Conservation (phyloP, 2,888 invertebrate species). For the Acronicta alni region DNA sequence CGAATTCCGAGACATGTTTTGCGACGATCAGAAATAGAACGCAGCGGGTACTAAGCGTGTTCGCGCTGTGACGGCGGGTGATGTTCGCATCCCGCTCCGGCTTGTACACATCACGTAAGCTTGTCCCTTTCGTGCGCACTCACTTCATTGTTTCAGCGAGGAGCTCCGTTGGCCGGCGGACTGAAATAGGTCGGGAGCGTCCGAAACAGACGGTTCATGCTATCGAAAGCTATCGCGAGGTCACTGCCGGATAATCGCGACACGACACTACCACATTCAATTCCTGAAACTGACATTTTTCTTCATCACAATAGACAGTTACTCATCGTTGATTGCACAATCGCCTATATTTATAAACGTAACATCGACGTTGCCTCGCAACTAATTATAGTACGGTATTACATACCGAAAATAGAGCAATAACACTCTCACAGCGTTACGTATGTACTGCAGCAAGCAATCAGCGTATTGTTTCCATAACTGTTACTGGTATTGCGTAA, state of each 20-base stretch:
- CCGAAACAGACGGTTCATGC: constrained; percentile 84
- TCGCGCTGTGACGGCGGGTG: constrained; percentile 83
- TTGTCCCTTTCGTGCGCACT: constrained; percentile 81
- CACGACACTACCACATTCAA: constrained; percentile 65
- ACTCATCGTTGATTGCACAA: constrained; percentile 54
- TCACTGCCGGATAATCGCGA: constrained; percentile 82
- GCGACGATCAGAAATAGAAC: constrained; percentile 88
- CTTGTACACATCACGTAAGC: constrained; percentile 74
- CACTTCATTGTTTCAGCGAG: constrained; percentile 86
- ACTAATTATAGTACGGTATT: constrained; percentile 68
- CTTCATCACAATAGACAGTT: constrained; percentile 54
- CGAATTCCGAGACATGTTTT: constrained; percentile 89
- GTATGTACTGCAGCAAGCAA: constrained; percentile 64
- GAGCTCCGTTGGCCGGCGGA: constrained; percentile 82
- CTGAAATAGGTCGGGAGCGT: constrained; percentile 88
- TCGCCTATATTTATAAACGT: constrained; percentile 56
- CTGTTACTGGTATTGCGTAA: constrained; percentile 71
- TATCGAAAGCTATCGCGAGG: constrained; percentile 86
- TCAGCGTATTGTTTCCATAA: constrained; percentile 79
- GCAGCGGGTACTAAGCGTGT: constrained; percentile 85
- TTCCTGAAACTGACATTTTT: constrained; percentile 58
- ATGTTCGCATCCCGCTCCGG: constrained; percentile 77
- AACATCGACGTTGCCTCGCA: constrained; percentile 53
- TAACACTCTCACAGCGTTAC: constrained; percentile 68
- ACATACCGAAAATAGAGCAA: constrained; percentile 71